A percentile compares a stretch with the other conserved stretches of the same genome.
Evolutionary conservation across 2,888 invertebrate species (phyloP).

Genomic region (Eudasyphora cyanicolor): DNA sequence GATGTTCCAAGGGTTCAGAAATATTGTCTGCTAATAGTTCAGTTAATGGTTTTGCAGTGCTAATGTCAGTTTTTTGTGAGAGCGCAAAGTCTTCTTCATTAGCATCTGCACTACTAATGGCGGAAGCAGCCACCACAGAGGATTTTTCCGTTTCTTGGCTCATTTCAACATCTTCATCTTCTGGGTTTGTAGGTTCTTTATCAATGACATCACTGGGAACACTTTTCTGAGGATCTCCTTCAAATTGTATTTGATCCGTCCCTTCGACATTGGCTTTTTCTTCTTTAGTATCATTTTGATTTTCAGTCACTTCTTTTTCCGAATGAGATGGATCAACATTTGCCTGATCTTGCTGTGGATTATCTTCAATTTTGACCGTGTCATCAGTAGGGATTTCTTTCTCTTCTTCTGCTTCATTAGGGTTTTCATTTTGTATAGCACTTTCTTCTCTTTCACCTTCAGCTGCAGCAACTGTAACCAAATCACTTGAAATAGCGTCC

Average conservation of each 20-base stretch:
- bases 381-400: neutral
- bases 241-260: too few relatives aligned
- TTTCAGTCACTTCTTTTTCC: neutral
- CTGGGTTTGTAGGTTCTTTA: neutral
- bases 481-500: neutral
- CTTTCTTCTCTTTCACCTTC: neutral
- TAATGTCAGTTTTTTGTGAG: neutral
- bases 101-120: neutral
- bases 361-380: neutral
- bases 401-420: neutral
- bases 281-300: neutral
- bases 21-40: conserved; percentile 64
- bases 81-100: neutral
- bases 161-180: neutral
- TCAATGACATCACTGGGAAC: neutral
- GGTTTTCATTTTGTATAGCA: neutral
- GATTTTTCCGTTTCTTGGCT: neutral
- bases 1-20: conserved; percentile 71
- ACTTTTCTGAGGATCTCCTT: neutral
- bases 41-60: neutral
- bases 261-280: neutral
- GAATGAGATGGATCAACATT: neutral
- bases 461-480: too few relatives aligned
- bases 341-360: neutral
- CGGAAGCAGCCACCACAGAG: neutral